Base-by-base conservation (phyloP, 1,140 invertebrate species). In the Steinernema feltiae region DNA sequence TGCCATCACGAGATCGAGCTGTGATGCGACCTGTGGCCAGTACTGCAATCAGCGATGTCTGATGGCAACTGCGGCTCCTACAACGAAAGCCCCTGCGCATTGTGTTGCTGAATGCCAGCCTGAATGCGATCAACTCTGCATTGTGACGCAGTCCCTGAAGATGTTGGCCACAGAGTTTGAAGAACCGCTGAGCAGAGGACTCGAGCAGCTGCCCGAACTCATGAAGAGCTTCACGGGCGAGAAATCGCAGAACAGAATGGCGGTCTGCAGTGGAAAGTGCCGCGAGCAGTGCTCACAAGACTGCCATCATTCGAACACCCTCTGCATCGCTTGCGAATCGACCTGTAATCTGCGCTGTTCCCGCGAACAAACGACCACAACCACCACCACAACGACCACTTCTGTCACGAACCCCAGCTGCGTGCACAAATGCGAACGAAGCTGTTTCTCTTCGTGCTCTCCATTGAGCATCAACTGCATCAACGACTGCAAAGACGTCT, bases 281-380 rank as follows among this genome's bases (percentile, higher is more conserved):
- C 12, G 12, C 24, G 53, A 63, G 7, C 53, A 63, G 53, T 63
- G 53, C 24, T 7, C 53, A 7, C 7, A 63, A 27, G 12, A 27
- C 12, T 63, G 53, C 24, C 53, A 15, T 27, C 53, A 63, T 7
- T 63, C 53, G 24, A 63, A 63, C 53, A 63, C 53, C 15, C 24
- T 63, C 24, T 63, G 53, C 53, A 63, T 63, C 53, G 53, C 53
- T 21, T 63, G 53, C 53, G 53, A 63, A 63, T 63, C 53, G 7
- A 63, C 12, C 53, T 63, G 53, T 21, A 63, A 63, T 21, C 24
- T 63, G 2, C 15, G 24, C 2, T 63, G 53, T 27, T 7, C 53
- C 53, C 53, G 53, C 7, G 53, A 63, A 27, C 53, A 63, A 21
- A 63, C 41, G 41, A 46, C 53, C 24, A 27, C 53, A 7, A 63